phyloP scores from a whole-genome alignment of 2,113 vertebrate species.

The Eurystomus gularis region DNA sequence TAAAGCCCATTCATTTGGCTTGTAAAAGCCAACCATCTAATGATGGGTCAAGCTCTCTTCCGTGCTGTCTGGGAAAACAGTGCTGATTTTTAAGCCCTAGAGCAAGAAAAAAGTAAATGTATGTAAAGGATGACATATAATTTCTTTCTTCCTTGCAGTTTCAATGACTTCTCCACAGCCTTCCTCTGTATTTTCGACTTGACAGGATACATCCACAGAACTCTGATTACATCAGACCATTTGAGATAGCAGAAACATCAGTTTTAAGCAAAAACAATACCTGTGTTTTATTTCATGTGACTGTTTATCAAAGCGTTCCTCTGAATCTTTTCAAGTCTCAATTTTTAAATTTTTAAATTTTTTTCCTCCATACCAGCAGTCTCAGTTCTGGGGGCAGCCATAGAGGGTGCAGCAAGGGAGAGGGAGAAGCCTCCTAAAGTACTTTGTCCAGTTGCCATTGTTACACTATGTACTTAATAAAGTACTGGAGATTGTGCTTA shows the following conservation, averaged over 20 bases:
- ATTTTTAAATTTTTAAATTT: too few relatives aligned
- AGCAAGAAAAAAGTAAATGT: background rate
- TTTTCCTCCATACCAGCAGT: background rate
- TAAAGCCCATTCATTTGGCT: background rate
- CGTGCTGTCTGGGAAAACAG: background rate
- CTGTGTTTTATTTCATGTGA: background rate
- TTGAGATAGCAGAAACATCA: background rate
- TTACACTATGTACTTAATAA: background rate
- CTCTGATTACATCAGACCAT: background rate
- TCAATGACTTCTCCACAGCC: background rate
- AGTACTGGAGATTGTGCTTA: background rate
- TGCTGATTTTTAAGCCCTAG: background rate
- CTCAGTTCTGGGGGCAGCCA: background rate
- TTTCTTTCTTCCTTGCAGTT: background rate
- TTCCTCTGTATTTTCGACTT: background rate
- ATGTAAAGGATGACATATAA: background rate
- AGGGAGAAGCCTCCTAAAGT: background rate
- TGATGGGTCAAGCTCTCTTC: background rate
- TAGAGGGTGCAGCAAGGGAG: background rate
- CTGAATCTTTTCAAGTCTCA: background rate
- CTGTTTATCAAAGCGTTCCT: background rate
- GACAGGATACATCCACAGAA: background rate
- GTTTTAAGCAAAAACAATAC: background rate
- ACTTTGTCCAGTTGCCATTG: background rate
- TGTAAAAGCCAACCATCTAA: background rate